phyloP scores from a whole-genome alignment of 1,140 invertebrate species.

The Aphidius gifuensis region DNA sequence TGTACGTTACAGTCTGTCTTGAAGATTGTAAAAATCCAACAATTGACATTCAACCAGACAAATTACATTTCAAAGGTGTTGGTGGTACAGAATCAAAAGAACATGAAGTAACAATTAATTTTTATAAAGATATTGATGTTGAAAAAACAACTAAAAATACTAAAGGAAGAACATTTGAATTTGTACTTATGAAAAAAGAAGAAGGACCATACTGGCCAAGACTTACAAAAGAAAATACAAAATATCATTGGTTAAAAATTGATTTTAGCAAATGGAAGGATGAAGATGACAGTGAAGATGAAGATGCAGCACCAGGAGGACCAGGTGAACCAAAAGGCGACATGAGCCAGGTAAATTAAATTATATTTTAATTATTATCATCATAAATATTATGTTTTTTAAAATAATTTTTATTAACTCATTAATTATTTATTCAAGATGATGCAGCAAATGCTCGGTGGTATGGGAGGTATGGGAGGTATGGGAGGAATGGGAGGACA shows the following conservation, averaged over 20 bases:
- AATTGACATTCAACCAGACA: slow-evolving; percentile 76
- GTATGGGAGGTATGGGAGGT: slow-evolving; percentile 61
- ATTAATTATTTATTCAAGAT: slow-evolving; percentile 44
- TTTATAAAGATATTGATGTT: slow-evolving; percentile 78
- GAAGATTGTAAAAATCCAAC: slow-evolving; percentile 86
- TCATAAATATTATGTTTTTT: slow-evolving; percentile 46
- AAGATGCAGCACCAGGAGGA: slow-evolving; percentile 20
- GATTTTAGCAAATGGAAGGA: slow-evolving; percentile 98
- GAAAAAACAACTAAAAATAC: slow-evolving; percentile 66
- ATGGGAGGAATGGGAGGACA: slow-evolving; percentile 51
- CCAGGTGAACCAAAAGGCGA: slow-evolving; percentile 55
- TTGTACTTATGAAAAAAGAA: slow-evolving; percentile 63
- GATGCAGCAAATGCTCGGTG: slow-evolving; percentile 45
- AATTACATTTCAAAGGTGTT: slow-evolving; percentile 79
- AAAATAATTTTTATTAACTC: neutral
- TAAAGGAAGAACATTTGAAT: slow-evolving; percentile 60
- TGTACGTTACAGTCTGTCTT: slow-evolving; percentile 85
- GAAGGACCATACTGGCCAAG: slow-evolving; percentile 83
- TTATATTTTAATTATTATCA: neutral
- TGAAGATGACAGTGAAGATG: slow-evolving; percentile 76
- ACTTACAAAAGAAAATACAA: slow-evolving; percentile 82
- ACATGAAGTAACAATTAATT: slow-evolving; percentile 81
- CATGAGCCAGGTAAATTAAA: slow-evolving; percentile 33
- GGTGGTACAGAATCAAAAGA: slow-evolving; percentile 82
- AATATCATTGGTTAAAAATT: slow-evolving; percentile 93